These are phyloP conservation scores for Piezodorus guildinii DNA, from an alignment of 1,140 invertebrate genomes.

Conservation along the genomic window DNA sequence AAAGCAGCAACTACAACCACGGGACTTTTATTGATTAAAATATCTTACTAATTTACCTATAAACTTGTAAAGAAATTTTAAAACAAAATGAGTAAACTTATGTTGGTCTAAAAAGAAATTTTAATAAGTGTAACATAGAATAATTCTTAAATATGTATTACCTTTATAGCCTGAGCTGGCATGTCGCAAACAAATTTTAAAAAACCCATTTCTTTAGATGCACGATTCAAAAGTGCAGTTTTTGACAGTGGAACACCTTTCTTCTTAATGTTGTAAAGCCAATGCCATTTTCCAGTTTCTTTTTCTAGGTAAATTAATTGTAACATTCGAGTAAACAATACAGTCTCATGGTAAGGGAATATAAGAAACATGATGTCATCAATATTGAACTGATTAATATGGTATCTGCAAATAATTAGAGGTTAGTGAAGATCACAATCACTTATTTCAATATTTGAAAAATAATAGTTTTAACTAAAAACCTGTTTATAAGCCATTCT, in stretches of 20 bases:
- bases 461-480: conserved; percentile 14
- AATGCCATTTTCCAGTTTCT: conserved; percentile 56
- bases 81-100: no score
- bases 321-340: conserved; percentile 70
- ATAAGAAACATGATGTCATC: conserved; percentile 66
- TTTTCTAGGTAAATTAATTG: conserved; percentile 59
- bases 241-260: conserved; percentile 57
- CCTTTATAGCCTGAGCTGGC: conserved; percentile 50
- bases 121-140: no score
- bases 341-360: conserved; percentile 83
- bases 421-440: not conserved
- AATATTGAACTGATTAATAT: conserved; percentile 77
- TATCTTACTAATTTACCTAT: no score
- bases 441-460: not conserved
- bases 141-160: conserved; percentile 27
- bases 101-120: no score
- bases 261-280: conserved; percentile 61
- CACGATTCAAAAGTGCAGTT: conserved; percentile 56
- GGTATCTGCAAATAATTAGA: conserved; percentile 49
- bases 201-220: conserved; percentile 52
- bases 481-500: conserved; percentile 80
- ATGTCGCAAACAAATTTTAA: conserved; percentile 61
- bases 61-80: no score
- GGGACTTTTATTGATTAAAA: no score
- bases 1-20: no score